A percentile compares a stretch with the other conserved stretches of the same genome.
Conservation (phyloP, 2,113 vertebrate species). For the Aspidoscelis tigris region DNA sequence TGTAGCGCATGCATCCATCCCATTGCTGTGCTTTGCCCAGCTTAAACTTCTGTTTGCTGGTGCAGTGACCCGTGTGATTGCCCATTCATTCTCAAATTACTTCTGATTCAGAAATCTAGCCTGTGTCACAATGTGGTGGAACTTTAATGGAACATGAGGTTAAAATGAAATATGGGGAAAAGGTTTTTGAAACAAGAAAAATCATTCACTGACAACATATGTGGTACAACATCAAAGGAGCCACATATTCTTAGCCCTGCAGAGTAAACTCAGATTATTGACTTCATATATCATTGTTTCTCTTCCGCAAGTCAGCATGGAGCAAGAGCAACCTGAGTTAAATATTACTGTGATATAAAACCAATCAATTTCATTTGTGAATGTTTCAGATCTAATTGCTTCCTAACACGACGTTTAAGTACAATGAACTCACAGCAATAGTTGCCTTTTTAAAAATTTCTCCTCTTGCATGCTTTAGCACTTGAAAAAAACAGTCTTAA, state of each 20-base stretch:
- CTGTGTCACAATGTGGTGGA: neutral
- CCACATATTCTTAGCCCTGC: neutral
- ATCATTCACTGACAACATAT: neutral
- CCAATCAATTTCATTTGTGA: slow-evolving; percentile 5
- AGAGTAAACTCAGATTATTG: slow-evolving; percentile 19
- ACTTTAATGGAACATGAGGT: neutral
- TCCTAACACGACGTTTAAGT: neutral
- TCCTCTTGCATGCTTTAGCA: neutral
- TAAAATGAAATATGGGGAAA: slow-evolving; percentile 27
- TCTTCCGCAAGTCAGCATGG: neutral
- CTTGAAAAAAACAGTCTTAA: neutral
- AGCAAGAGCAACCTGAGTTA: slow-evolving; percentile 14
- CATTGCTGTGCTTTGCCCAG: neutral
- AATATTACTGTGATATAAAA: slow-evolving; percentile 1
- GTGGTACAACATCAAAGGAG: slow-evolving; percentile 3
- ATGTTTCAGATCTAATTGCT: neutral
- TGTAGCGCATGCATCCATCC: neutral
- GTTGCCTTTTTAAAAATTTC: slow-evolving; percentile 14
- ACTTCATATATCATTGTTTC: slow-evolving; percentile 11
- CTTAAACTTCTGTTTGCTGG: neutral
- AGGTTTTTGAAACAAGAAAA: neutral
- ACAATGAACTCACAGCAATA: neutral
- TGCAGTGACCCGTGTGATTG: neutral
- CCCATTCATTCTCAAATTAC: slow-evolving; percentile 7
- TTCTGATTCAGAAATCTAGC: neutral